phyloP scores from a whole-genome alignment of 2,797 vertebrate species.

The Meda fulgida region DNA sequence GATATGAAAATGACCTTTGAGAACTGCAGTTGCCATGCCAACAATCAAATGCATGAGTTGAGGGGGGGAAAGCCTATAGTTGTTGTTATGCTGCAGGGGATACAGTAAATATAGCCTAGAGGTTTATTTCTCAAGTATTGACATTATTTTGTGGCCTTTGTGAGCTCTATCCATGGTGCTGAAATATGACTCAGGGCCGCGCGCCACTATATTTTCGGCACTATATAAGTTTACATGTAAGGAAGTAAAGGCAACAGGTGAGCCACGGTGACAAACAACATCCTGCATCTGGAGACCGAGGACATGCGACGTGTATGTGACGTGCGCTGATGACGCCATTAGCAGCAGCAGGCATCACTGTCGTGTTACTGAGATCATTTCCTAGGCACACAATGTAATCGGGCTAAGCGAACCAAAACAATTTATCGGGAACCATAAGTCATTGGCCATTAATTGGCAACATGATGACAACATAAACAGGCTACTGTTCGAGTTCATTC shows the following conservation, averaged over 20 bases:
- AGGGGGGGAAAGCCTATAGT: neutral
- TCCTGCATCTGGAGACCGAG: slow-evolving; percentile 10
- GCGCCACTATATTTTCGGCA: too few species aligned
- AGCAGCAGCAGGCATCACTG: neutral
- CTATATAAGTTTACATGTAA: neutral
- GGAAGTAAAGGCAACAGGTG: slow-evolving; percentile 22
- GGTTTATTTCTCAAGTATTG: neutral
- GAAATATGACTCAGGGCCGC: slow-evolving; percentile 33
- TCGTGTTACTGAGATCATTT: neutral
- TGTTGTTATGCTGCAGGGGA: neutral
- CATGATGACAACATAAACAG: neutral
- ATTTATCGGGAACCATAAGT: neutral
- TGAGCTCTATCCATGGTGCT: slow-evolving; percentile 68
- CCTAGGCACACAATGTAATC: neutral
- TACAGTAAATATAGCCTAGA: neutral
- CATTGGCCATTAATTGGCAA: neutral
- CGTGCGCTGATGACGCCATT: slow-evolving; percentile 18
- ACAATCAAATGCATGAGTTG: slow-evolving; percentile 13
- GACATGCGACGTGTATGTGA: neutral
- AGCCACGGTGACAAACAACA: slow-evolving; percentile 10
- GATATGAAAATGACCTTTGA: slow-evolving; percentile 30
- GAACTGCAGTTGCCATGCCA: slow-evolving; percentile 39
- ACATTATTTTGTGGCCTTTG: neutral
- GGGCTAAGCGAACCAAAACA: neutral
- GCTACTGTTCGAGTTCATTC: neutral